Evolutionary conservation across 2,113 vertebrate species (phyloP), one percentile per base, ranked within the genome.

Genomic region (Hyla sarda): DNA sequence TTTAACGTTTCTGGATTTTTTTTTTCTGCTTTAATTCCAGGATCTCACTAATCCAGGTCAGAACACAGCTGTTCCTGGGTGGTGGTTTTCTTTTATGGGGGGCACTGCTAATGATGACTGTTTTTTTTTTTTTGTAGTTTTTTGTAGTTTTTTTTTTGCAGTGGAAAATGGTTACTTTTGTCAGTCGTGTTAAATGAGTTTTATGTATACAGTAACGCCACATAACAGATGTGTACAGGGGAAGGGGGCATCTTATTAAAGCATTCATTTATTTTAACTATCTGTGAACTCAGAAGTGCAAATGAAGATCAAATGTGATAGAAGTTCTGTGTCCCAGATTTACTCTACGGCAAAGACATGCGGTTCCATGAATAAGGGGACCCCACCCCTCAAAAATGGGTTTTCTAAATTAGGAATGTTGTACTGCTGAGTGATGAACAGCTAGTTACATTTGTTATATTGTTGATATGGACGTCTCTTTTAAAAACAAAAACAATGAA

Each of bases 1-100:
- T 82, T 87, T 54, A 58, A 87, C 62, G 85, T 87, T 87, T 86
- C 78, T 60, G n/a, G 56, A 45, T 30, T 67, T 16, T 65, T 58
- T 16, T 65, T 50, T 23, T 52, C 17, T 1, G 34, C 34, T 84
- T 84, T 75, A n/a, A 67, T 78, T 85, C 32, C 50, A 80, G 65
- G 71, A 84, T 67, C 54, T 77, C 30, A 45, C 19, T 65, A 87
- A 87, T 74, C 77, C 78, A 60, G 85, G 77, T 82, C 78, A 73
- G 28, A 74, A 74, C 77, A 45, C 85, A 87, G 78, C 85, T 82
- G 78, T 60, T 80, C 67, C 37, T 81, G 85, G 48, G 45, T 47
- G 85, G 71, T 82, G 67, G 45, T 58, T 62, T 62, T 71, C 76
- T 80, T 86, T 86, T 47, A 72, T 87, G 34, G 32, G 73, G 84